These are phyloP conservation scores for Sciaenops ocellatus DNA, from an alignment of 2,797 vertebrate genomes.

Conservation along the genomic window DNA sequence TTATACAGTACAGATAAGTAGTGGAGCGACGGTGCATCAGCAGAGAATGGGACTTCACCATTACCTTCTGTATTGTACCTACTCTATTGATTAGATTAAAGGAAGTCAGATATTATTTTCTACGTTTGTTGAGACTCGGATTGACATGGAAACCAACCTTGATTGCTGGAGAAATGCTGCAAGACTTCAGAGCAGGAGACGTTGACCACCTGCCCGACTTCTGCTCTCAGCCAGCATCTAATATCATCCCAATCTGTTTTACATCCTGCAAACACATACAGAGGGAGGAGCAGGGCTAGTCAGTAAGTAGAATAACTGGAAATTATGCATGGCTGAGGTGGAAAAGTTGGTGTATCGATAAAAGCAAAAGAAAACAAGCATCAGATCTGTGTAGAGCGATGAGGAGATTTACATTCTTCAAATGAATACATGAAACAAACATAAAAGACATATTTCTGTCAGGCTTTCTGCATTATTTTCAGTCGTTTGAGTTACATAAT, in stretches of 20 bases:
- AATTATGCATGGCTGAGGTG: not conserved
- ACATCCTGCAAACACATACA: slow-evolving; percentile 80
- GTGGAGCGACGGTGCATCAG: not conserved
- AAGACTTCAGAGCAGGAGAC: slow-evolving; percentile 88
- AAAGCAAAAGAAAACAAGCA: not conserved
- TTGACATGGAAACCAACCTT: slow-evolving; percentile 72
- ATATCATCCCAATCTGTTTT: slow-evolving; percentile 89
- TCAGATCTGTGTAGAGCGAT: not conserved
- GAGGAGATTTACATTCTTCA: not conserved
- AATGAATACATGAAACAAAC: not conserved
- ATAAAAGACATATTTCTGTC: too few relatives aligned
- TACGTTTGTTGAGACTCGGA: not conserved
- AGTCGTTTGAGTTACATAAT: not conserved
- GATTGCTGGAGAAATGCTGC: slow-evolving; percentile 87
- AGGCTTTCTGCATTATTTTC: not conserved
- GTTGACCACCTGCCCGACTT: slow-evolving; percentile 86
- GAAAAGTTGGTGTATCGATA: not conserved
- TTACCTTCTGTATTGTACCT: slow-evolving; percentile 14
- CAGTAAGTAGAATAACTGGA: not conserved
- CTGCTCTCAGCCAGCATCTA: slow-evolving; percentile 87
- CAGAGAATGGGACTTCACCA: slow-evolving; percentile 1
- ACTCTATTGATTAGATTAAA: not conserved
- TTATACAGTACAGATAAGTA: slow-evolving; percentile 43
- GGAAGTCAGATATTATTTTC: not conserved
- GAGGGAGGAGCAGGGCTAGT: not conserved